Percentiles rank a stretch among this genome's conserved stretches.
phyloP scores from a whole-genome alignment of 2,888 invertebrate species.

The Sinhomidia bicolor region DNA sequence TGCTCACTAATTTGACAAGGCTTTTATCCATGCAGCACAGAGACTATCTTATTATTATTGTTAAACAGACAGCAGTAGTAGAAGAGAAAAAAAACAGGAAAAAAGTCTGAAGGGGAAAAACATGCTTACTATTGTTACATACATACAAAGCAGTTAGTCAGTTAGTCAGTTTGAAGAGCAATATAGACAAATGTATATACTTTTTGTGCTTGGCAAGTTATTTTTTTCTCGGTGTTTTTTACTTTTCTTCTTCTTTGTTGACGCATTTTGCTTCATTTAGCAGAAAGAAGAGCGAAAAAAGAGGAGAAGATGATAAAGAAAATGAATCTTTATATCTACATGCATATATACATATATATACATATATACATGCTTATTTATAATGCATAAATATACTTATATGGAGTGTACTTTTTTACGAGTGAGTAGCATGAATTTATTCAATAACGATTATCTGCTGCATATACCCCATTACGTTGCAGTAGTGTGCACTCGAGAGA shows the following conservation, averaged over 20 bases:
- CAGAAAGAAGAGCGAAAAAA: background rate
- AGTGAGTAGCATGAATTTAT: constrained; percentile 24
- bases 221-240: constrained; percentile 32
- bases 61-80: constrained; percentile 31
- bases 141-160: background rate
- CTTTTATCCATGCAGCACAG: constrained; percentile 43
- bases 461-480: constrained; percentile 40
- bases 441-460: constrained; percentile 55
- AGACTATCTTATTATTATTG: constrained; percentile 67
- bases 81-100: background rate
- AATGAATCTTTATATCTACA: constrained; percentile 1
- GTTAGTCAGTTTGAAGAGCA: background rate
- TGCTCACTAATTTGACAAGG: constrained; percentile 56
- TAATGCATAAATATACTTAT: background rate
- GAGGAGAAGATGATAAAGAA: background rate
- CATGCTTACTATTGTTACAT: too few relatives aligned
- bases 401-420: background rate
- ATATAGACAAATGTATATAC: too few relatives aligned
- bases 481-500: constrained; percentile 40
- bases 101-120: constrained; percentile 30
- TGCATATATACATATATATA: background rate
- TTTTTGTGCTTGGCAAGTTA: constrained; percentile 3
- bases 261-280: constrained; percentile 22
- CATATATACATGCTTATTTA: too few relatives aligned
- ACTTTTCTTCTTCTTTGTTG: constrained; percentile 10